phyloP scores from a whole-genome alignment of 2,113 vertebrate genomes.

The Proterorhinus semilunaris region DNA sequence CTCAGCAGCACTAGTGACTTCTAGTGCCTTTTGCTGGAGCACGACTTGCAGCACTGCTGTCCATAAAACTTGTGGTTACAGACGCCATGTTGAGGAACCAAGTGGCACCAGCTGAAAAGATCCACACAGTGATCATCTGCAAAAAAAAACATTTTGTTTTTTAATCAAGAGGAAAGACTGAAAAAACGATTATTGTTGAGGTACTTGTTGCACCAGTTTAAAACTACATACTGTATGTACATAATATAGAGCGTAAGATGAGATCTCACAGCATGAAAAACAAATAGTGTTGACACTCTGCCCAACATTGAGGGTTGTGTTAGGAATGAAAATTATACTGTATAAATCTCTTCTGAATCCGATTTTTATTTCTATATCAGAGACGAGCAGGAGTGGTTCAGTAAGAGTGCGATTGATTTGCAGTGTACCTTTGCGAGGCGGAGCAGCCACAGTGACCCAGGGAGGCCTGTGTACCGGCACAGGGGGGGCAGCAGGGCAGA shows the following conservation, averaged over 20 bases:
- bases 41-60: conserved; percentile 94
- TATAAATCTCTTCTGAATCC: neutral
- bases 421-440: conserved; percentile 50
- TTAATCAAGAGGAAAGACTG: neutral
- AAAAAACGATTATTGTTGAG: neutral
- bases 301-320: too few relatives aligned
- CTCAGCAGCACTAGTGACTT: neutral
- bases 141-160: neutral
- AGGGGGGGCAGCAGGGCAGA: conserved; percentile 79
- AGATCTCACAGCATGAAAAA: too few relatives aligned
- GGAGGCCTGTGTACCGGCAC: conserved; percentile 25
- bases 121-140: conserved; percentile 88
- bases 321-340: too few relatives aligned
- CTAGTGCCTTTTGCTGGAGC: conserved; percentile 82
- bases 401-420: conserved; percentile 1
- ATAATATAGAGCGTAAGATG: too few relatives aligned
- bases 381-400: neutral
- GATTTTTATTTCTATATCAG: neutral
- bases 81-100: conserved; percentile 93
- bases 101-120: conserved; percentile 90
- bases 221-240: neutral
- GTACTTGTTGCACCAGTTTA: neutral
- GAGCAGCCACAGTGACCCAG: conserved; percentile 37
- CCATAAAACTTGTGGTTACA: conserved; percentile 98
- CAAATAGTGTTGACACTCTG: too few relatives aligned